phyloP scores from a whole-genome alignment of 2,888 invertebrate genomes.

The Cantharis rustica region DNA sequence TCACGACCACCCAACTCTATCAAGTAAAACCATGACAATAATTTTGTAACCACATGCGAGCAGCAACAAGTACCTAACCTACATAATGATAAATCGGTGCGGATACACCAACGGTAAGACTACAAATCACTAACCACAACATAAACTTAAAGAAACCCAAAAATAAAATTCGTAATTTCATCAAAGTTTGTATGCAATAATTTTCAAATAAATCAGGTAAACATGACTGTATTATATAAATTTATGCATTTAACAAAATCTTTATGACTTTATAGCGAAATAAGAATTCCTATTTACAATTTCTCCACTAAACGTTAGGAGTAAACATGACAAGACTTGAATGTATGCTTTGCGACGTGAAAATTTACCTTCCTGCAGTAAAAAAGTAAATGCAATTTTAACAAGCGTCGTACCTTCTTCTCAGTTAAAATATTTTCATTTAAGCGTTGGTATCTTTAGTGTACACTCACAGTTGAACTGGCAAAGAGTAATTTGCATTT shows the following conservation, averaged over 20 bases:
- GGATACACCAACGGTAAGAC: no score
- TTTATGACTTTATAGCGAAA: neutral
- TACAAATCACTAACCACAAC: no score
- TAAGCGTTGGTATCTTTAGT: neutral
- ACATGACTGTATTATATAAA: no score
- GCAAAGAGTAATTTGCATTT: neutral
- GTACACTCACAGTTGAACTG: neutral
- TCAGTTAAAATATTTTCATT: neutral
- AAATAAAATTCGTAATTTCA: no score
- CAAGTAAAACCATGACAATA: no score
- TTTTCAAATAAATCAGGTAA: no score
- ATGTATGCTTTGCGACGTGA: neutral
- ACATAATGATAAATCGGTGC: no score
- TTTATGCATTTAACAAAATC: neutral
- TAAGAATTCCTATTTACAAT: neutral
- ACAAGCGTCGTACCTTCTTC: neutral
- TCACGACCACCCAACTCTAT: no score
- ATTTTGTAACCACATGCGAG: no score
- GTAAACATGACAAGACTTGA: neutral
- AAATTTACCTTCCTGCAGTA: neutral
- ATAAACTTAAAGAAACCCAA: no score
- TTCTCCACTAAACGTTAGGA: neutral
- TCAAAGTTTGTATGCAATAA: no score
- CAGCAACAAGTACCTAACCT: no score
- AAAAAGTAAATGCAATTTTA: neutral